Base-by-base conservation (phyloP, 2,888 invertebrate species). In the Meiosimyza decipiens region DNA sequence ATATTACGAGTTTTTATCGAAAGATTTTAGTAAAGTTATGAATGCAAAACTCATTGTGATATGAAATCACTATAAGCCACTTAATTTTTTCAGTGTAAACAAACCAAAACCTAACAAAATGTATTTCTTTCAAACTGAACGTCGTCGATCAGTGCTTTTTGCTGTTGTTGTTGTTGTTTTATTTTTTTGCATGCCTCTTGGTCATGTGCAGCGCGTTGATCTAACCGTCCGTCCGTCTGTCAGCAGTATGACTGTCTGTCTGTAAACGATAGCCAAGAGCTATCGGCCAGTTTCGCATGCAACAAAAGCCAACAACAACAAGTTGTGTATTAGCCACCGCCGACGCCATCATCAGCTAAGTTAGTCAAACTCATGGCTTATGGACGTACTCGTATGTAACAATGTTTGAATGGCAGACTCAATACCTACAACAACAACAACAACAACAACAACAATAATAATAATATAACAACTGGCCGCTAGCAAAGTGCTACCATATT, bases 401-500 rank as follows among this genome's bases (percentile, higher is more conserved):
- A 18, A 51, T 40, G 64, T 15, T 22, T 7, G 51, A 64, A 28
- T 57, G 68, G 74, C 76, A 73, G 68, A 59, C 55, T 66, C 60
- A 49, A 64, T 47, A 33, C 16, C 5, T 55, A 66, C n/a, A 60
- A 40, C 28, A 59, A 16, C 5, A 66, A 66, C n/a, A 60, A 40
- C 28, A 59, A 54, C 28, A 18, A 18, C 54, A 66, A 70, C n/a
- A n/a, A n/a, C n/a, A n/a, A n/a, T n/a, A n/a, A n/a, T n/a, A n/a
- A n/a, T 51, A 55, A 69, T 66, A 73, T 52, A 69, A 67, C 7
- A 28, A 11, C 65, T 66, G 66, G 59, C 73, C 70, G 54, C 51
- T 73, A 70, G 70, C 68, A 70, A 72, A 73, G 55, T 73, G 73
- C 73, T 71, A 73, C 73, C 71, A 64, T 64, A 65, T 69, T 71